These are phyloP conservation scores for Cryptotermes secundus DNA, from an alignment of 1,140 invertebrate genomes.

Conservation along the genomic window DNA sequence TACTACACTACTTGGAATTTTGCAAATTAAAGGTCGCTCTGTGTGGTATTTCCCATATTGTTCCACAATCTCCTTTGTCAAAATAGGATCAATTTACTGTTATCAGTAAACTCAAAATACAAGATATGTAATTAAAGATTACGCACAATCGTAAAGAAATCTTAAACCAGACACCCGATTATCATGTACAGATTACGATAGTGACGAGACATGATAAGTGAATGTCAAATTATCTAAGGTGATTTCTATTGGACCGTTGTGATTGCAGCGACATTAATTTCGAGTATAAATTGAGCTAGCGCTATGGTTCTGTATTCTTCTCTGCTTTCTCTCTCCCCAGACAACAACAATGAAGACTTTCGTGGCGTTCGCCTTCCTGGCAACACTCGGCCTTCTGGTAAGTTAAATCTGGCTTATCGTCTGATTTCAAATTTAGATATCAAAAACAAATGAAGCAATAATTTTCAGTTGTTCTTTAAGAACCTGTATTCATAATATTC, in stretches of 20 bases:
- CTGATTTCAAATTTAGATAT: neutral
- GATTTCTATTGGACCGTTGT: neutral
- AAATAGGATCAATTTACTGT: neutral
- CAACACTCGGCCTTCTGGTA: neutral
- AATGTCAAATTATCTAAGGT: neutral
- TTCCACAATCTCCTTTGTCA: neutral
- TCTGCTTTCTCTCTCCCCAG: neutral
- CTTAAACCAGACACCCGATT: neutral
- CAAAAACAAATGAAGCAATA: neutral
- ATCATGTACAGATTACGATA: neutral
- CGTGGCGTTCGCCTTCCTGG: neutral
- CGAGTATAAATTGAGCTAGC: neutral
- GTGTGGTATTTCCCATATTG: too few relatives aligned
- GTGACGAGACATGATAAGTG: neutral
- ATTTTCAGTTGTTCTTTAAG: neutral
- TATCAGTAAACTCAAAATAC: neutral
- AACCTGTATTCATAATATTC: neutral
- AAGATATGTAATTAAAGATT: constrained; percentile 4
- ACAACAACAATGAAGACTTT: neutral
- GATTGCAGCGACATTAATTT: neutral
- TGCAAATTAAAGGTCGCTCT: neutral
- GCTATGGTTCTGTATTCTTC: neutral
- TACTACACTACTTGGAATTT: neutral
- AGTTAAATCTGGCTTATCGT: neutral
- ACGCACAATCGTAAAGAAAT: neutral